phyloP scores from a whole-genome alignment of 2,113 vertebrate species.

The Xerus inauris region DNA sequence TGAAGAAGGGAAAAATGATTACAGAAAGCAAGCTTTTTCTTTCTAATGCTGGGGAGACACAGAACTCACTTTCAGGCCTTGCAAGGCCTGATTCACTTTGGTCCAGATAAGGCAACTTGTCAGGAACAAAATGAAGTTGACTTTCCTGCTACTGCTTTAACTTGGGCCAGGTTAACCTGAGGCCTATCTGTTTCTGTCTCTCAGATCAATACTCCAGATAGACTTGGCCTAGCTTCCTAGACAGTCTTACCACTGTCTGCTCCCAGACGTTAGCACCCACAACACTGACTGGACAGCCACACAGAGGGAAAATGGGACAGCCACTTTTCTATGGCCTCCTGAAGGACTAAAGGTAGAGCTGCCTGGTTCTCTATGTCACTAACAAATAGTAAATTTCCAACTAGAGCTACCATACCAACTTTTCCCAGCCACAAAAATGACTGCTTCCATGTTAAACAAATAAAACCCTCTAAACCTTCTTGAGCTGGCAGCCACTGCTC shows the following conservation, averaged over 20 bases:
- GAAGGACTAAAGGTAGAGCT: not conserved
- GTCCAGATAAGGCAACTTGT: not conserved
- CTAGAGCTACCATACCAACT: conserved; percentile 83
- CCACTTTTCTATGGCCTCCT: not conserved
- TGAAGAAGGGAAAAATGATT: not conserved
- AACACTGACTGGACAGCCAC: not conserved
- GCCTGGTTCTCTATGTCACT: conserved; percentile 24
- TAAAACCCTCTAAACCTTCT: not conserved
- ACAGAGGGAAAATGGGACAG: not conserved
- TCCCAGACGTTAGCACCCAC: not conserved
- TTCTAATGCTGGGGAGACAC: not conserved
- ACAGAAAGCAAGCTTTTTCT: not conserved
- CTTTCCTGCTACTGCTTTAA: not conserved
- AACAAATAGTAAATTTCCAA: conserved; percentile 68
- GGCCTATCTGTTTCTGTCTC: not conserved
- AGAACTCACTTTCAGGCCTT: not conserved
- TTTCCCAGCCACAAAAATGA: conserved; percentile 67
- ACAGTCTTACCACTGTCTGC: not conserved
- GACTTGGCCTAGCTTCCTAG: not conserved
- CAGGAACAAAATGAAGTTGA: conserved; percentile 28
- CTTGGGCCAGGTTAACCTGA: not conserved
- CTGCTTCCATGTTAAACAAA: conserved; percentile 40
- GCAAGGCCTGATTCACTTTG: not conserved
- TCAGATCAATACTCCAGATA: conserved; percentile 1
- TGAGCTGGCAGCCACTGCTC: not conserved